phyloP scores from a whole-genome alignment of 2,113 vertebrate species.

The Vireo altiloquus region DNA sequence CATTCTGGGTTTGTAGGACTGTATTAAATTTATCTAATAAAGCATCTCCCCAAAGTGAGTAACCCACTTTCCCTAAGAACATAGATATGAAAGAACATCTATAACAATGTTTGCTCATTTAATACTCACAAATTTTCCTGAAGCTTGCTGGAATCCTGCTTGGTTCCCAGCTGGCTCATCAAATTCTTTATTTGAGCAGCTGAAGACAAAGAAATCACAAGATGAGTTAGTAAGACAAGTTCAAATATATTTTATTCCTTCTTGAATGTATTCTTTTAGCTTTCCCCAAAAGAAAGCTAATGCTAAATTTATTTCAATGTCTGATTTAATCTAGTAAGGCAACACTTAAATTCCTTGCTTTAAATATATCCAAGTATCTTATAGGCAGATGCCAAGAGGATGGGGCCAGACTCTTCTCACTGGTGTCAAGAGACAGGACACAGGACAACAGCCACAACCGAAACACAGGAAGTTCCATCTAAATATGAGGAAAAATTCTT shows the following conservation, averaged over 20 bases:
- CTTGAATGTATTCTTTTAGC: neutral
- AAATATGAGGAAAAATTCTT: neutral
- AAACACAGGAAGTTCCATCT: neutral
- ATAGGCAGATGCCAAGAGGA: neutral
- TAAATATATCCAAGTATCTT: neutral
- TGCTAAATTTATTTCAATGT: neutral
- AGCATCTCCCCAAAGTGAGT: neutral
- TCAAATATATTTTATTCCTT: neutral
- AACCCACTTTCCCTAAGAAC: neutral
- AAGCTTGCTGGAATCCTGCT: constrained; percentile 88
- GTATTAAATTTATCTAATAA: neutral
- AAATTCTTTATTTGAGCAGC: constrained; percentile 93
- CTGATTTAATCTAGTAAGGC: neutral
- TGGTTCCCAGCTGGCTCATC: constrained; percentile 92
- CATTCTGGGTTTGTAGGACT: neutral
- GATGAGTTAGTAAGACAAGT: neutral
- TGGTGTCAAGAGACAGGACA: neutral
- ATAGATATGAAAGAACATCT: neutral
- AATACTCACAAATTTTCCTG: constrained; percentile 90
- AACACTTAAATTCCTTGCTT: neutral
- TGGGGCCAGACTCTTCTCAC: neutral
- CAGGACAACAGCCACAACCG: neutral
- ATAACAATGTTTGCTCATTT: neutral
- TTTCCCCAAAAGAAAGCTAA: neutral
- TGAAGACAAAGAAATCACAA: constrained; percentile 49